These are phyloP conservation scores for Hirundo rustica DNA, from an alignment of 2,797 vertebrate species.

Conservation along the genomic window DNA sequence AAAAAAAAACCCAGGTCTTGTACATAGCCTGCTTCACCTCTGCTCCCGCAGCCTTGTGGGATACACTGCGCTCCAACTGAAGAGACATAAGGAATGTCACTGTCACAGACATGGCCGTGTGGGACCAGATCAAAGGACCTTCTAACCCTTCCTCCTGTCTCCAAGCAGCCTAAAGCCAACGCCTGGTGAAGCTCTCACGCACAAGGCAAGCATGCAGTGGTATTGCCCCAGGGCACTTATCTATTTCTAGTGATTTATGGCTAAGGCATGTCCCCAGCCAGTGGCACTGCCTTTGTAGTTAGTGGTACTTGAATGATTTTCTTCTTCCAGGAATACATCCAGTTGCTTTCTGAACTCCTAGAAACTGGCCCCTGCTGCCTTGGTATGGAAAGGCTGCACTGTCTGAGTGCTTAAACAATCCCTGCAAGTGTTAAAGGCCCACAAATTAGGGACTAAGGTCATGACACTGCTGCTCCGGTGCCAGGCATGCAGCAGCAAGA, in stretches of 20 bases:
- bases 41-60: neutral
- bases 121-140: neutral
- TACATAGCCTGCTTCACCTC: fast-evolving
- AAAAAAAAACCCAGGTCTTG: too few species aligned
- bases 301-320: slow-evolving; percentile 33
- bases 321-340: neutral
- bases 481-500: neutral
- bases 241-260: slow-evolving; percentile 6
- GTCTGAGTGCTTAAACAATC: slow-evolving; percentile 45
- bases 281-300: slow-evolving; percentile 40
- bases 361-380: slow-evolving; percentile 3
- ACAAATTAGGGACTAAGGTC: slow-evolving; percentile 33
- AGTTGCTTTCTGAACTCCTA: neutral
- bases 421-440: slow-evolving; percentile 31
- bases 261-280: slow-evolving; percentile 10
- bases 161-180: neutral
- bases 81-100: neutral
- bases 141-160: neutral
- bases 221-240: neutral
- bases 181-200: neutral
- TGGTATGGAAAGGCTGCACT: neutral
- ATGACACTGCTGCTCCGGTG: neutral
- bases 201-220: neutral
- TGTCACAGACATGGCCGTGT: neutral
- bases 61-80: neutral